These are phyloP conservation scores for Mesorhabditis belari DNA, from an alignment of 2,888 invertebrate genomes.

Conservation along the genomic window DNA sequence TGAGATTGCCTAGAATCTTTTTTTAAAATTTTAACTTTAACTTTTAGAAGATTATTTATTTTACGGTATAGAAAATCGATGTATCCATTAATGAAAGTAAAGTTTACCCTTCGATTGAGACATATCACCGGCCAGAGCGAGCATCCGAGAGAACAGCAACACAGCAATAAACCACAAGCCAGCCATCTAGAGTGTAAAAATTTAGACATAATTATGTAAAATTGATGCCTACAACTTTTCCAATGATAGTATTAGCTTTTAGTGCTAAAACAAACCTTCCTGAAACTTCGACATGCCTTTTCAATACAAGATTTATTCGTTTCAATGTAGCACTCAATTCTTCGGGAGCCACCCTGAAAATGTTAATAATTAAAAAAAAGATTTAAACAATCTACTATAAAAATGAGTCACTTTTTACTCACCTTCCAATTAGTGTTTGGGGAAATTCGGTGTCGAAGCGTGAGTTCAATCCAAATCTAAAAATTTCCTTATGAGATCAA, in stretches of 20 bases:
- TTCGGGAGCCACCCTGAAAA: conserved; percentile 75
- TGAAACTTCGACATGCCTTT: conserved; percentile 28
- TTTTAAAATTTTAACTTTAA: background rate
- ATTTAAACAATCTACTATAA: background rate
- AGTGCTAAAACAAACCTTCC: background rate
- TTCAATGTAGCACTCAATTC: conserved; percentile 86
- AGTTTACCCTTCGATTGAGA: conserved; percentile 75
- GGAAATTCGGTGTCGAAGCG: conserved; percentile 91
- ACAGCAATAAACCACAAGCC: conserved; percentile 94
- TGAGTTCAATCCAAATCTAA: conserved; percentile 91
- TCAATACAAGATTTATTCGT: conserved; percentile 82
- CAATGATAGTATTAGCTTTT: background rate
- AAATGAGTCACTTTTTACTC: no score
- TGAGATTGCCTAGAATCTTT: conserved; percentile 48
- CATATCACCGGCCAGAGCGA: conserved; percentile 98
- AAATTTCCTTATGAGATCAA: conserved; percentile 5
- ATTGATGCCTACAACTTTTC: no score
- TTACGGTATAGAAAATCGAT: background rate
- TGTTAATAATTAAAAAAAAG: background rate
- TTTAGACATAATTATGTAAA: background rate
- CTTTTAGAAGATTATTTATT: conserved; percentile 2
- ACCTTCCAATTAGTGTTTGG: conserved; percentile 74
- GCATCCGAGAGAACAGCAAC: conserved; percentile 95
- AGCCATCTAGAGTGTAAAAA: conserved; percentile 70
- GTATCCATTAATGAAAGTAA: background rate